Evolutionary conservation across 1,140 invertebrate genomes (phyloP), one percentile per base, ranked within the genome.

Genomic region (Diachasma alloeum): DNA sequence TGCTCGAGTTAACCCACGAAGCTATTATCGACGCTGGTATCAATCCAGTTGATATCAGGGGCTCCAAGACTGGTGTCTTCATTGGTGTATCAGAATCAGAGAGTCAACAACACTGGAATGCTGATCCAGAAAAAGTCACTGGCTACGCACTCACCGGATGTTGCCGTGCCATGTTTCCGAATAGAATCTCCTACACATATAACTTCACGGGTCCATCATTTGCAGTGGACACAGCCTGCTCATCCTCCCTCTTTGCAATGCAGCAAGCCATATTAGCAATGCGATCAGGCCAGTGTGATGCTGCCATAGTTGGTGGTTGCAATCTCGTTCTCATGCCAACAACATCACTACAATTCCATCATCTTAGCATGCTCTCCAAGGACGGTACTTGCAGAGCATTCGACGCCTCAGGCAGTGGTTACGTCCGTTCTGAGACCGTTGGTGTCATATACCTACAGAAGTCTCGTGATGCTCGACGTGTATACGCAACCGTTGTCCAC

Each of bases 61-160:
- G 96, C 68, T 93, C 93, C 9, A 96, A 92, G 81, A 99, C 96
- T 56, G 97, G 97, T 70, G 97, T 98, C 0, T 98, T 95, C 87
- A 93, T 98, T 79, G 97, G 97, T 68, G 95, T 95, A 0, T 97
- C 95, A 74, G 92, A 92, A 19, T 96, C 95, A 44, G 97, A 98
- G 87, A 93, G 95, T 4, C 94, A 96, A 79, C 95, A 97, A 84
- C 93, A 92, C 80, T 97, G 95, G 93, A 93, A 93, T 15, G 82
- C 83, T 19, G 92, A 96, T 86, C 91, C 92, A 0, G 95, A 96
- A 53, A 91, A 92, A 82, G 92, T 97, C 0, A 97, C 95, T 84
- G 97, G 98, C 72, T 99, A 99, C 89, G 96, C 94, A 39, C 90
- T 99, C 79, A 97, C 96, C 3, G 98, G 98, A 24, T 98, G 97